phyloP scores from a whole-genome alignment of 2,797 vertebrate genomes.

The Chromis chromis region DNA sequence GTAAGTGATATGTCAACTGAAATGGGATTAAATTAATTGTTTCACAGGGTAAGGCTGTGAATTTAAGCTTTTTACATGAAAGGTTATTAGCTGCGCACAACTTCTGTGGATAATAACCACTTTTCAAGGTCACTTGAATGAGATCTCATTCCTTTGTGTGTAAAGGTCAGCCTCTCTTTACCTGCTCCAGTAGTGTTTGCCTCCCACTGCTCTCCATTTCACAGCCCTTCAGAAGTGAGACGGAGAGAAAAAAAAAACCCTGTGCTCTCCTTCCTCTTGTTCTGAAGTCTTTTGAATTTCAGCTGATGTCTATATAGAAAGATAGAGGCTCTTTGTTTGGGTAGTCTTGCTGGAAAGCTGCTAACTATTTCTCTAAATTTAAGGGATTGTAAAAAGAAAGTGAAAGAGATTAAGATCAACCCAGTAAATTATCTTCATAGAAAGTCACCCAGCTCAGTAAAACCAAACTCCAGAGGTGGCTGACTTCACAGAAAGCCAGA shows the following conservation, averaged over 20 bases:
- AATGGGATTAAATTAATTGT: background rate
- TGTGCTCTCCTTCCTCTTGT: background rate
- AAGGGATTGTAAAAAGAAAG: conserved; percentile 5
- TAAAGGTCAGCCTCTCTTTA: conserved; percentile 18
- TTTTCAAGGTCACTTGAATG: conserved; percentile 24
- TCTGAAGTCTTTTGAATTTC: conserved; percentile 19
- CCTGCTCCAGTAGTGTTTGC: conserved; percentile 10
- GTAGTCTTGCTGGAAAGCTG: conserved; percentile 53
- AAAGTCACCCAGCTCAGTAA: conserved; percentile 2
- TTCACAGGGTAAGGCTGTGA: background rate
- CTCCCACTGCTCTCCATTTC: conserved; percentile 27
- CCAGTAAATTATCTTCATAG: background rate
- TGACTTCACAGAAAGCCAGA: too few species aligned
- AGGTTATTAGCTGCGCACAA: background rate
- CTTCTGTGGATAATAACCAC: conserved; percentile 1
- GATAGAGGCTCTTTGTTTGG: conserved; percentile 57
- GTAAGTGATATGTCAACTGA: background rate
- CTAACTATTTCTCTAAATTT: background rate
- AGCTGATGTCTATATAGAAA: background rate
- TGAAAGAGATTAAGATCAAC: conserved; percentile 1
- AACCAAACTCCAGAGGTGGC: background rate
- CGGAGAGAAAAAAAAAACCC: background rate
- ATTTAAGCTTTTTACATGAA: conserved; percentile 5
- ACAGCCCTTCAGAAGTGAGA: conserved; percentile 23
- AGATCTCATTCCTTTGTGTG: conserved; percentile 13